Conservation (phyloP, 2,888 invertebrate genomes). For the Scrobipalpa costella region DNA sequence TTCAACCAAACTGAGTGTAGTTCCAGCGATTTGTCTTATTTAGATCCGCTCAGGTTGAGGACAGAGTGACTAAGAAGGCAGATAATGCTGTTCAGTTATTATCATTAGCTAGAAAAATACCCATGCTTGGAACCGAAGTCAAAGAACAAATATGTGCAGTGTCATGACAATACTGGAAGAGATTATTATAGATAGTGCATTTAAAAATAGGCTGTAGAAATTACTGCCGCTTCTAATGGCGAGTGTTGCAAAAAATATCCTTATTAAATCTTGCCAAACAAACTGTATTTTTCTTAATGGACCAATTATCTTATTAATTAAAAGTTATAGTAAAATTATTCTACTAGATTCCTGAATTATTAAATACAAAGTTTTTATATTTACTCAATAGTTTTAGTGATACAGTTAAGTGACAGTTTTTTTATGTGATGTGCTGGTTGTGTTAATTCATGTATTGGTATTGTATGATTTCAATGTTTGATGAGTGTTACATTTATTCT, state of each 20-base stretch:
- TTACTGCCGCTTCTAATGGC: neutral
- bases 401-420: neutral
- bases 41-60: conserved; percentile 65
- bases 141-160: neutral
- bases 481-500: neutral
- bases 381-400: neutral
- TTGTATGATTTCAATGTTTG: neutral
- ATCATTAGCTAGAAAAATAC: conserved; percentile 43
- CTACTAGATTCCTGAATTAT: too few species aligned
- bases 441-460: neutral
- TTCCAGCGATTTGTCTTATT: conserved; percentile 60
- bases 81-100: conserved; percentile 61
- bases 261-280: too few species aligned
- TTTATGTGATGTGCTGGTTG: conserved; percentile 1
- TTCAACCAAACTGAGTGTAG: conserved; percentile 66
- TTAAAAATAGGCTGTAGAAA: neutral
- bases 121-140: neutral
- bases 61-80: conserved; percentile 70
- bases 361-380: too few species aligned
- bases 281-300: too few species aligned
- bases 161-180: conserved; percentile 8
- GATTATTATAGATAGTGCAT: neutral
- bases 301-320: too few species aligned
- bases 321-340: too few species aligned
- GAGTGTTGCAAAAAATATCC: neutral